phyloP scores from a whole-genome alignment of 1,140 invertebrate species.

The Laupala kohalensis region DNA sequence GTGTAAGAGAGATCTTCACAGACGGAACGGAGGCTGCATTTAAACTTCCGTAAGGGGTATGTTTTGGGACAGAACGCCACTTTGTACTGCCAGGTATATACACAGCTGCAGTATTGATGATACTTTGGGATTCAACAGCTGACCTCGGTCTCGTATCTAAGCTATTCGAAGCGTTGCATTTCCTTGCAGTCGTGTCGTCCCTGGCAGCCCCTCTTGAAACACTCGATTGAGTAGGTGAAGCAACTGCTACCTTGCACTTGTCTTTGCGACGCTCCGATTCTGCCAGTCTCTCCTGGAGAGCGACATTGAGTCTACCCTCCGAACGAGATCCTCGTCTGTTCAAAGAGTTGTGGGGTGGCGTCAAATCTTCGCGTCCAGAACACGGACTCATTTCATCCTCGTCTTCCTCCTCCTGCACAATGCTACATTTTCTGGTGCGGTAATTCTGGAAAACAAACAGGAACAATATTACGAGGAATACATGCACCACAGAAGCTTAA shows the following conservation, averaged over 20 bases:
- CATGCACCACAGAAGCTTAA: no score
- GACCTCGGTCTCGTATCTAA: not conserved
- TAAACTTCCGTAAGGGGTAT: not conserved
- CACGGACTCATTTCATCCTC: slow-evolving; percentile 42
- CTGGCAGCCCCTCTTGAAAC: slow-evolving; percentile 19
- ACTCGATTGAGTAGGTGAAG: slow-evolving; percentile 7
- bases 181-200: slow-evolving; percentile 10
- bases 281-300: slow-evolving; percentile 33
- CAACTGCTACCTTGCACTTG: slow-evolving; percentile 8
- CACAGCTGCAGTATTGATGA: slow-evolving; percentile 1
- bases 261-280: slow-evolving; percentile 24
- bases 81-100: slow-evolving; percentile 17
- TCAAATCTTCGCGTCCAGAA: slow-evolving; percentile 23
- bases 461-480: not conserved
- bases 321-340: slow-evolving; percentile 24
- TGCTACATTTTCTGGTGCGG: slow-evolving; percentile 70
- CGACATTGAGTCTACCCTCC: slow-evolving; percentile 31
- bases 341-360: slow-evolving; percentile 18
- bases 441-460: slow-evolving; percentile 25
- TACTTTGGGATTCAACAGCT: slow-evolving; percentile 2
- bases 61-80: slow-evolving; percentile 13
- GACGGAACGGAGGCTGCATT: not conserved
- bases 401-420: slow-evolving; percentile 75
- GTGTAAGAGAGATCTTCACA: slow-evolving; percentile 16
- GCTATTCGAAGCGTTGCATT: not conserved